phyloP scores from a whole-genome alignment of 2,113 vertebrate genomes.

The Romanogobio albipinnatus region DNA sequence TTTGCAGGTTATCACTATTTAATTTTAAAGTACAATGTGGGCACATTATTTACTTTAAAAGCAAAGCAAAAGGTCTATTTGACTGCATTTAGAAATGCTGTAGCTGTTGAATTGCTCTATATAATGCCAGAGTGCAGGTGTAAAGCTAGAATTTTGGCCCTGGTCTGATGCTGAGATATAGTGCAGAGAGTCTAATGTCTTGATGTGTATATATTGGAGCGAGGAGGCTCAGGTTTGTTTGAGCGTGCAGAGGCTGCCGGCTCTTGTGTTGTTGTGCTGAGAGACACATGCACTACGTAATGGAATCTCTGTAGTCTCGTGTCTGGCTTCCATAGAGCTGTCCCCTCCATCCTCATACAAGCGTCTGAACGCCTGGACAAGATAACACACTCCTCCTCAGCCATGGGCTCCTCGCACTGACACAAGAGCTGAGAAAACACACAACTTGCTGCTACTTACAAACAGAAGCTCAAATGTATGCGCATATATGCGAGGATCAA shows the following conservation, averaged over 20 bases:
- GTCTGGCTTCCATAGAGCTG: slow-evolving; percentile 69
- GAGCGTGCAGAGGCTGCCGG: slow-evolving; percentile 56
- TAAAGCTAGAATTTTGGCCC: slow-evolving; percentile 1
- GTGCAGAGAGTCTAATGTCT: slow-evolving; percentile 30
- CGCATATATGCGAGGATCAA: not conserved
- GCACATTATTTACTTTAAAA: slow-evolving; percentile 7
- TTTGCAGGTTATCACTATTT: too few species aligned
- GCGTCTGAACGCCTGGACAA: slow-evolving; percentile 61
- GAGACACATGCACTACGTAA: slow-evolving; percentile 70
- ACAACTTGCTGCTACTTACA: slow-evolving; percentile 10
- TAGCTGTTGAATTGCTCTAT: too few species aligned
- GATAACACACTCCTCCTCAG: slow-evolving; percentile 48
- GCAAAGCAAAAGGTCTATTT: slow-evolving; percentile 8
- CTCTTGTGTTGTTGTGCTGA: slow-evolving; percentile 67
- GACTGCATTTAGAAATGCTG: not conserved
- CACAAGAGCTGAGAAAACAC: slow-evolving; percentile 42
- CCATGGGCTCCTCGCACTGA: slow-evolving; percentile 33
- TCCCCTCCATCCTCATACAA: slow-evolving; percentile 56
- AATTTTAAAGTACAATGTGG: not conserved
- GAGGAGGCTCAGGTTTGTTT: slow-evolving; percentile 57
- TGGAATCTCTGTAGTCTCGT: slow-evolving; percentile 77
- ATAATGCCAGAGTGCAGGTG: not conserved
- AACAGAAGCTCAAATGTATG: slow-evolving; percentile 12
- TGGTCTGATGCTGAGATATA: slow-evolving; percentile 25
- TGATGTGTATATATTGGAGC: slow-evolving; percentile 42